Conservation (phyloP, 2,888 invertebrate species). For the Branchellion lobata region DNA sequence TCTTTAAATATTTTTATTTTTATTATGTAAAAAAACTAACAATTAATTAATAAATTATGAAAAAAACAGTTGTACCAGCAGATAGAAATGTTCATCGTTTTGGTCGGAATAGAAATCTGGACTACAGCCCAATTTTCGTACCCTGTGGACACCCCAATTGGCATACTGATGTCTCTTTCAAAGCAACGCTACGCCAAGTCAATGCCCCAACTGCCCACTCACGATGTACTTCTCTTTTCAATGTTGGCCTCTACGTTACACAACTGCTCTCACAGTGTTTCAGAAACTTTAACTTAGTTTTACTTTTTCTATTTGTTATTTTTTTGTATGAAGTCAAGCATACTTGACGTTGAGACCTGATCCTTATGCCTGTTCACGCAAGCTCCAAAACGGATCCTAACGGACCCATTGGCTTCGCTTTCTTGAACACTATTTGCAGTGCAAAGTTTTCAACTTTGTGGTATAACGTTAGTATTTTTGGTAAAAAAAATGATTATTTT, state of each 20-base stretch:
- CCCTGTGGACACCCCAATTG: background rate
- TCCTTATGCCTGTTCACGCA: no score
- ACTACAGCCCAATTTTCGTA: background rate
- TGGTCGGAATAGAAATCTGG: conserved; percentile 5
- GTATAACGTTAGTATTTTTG: background rate
- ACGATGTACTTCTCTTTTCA: background rate
- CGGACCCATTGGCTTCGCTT: background rate
- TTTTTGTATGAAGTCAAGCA: no score
- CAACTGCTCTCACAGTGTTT: no score
- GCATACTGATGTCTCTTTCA: background rate
- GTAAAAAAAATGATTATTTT: background rate
- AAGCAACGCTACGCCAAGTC: background rate
- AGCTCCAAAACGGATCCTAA: no score
- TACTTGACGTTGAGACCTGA: background rate
- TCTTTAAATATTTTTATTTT: background rate
- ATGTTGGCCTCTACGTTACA: background rate
- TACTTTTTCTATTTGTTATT: no score
- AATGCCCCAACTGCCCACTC: background rate
- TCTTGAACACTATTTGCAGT: background rate
- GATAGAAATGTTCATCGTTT: background rate
- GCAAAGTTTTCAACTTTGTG: background rate
- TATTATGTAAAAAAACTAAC: background rate
- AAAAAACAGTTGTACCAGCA: background rate
- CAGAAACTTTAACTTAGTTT: no score
- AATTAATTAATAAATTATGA: background rate